Evolutionary conservation across 2,888 invertebrate species (phyloP).

Genomic region (Scaptomyza caliginosa): DNA sequence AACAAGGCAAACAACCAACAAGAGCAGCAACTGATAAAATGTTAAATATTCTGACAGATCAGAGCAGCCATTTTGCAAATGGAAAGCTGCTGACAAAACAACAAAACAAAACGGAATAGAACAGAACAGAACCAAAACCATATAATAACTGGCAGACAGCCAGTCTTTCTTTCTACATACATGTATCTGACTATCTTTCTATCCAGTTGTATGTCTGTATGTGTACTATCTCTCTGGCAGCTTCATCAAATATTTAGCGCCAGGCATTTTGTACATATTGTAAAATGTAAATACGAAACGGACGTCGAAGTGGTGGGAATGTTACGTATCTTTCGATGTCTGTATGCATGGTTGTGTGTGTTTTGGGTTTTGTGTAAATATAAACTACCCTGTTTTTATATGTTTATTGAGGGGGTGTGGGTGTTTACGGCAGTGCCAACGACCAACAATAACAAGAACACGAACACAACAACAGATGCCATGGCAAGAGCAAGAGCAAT

Average conservation of each 20-base stretch:
- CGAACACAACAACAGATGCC: constrained; percentile 31
- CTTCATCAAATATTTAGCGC: constrained; percentile 77
- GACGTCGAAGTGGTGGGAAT: constrained; percentile 49
- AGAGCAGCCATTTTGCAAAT: too few species aligned
- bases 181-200: constrained; percentile 22
- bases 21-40: constrained; percentile 45
- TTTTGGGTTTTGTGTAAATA: constrained; percentile 43
- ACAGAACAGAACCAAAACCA: neutral
- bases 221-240: constrained; percentile 47
- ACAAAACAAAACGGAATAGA: too few species aligned
- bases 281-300: constrained; percentile 61
- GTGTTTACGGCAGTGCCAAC: constrained; percentile 48
- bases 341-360: constrained; percentile 13
- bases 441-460: constrained; percentile 59
- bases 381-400: constrained; percentile 62
- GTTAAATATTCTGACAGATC: constrained; percentile 23
- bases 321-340: neutral
- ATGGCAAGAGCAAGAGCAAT: constrained; percentile 1
- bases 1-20: constrained; percentile 9
- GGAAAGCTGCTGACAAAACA: neutral
- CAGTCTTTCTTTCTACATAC: constrained; percentile 39
- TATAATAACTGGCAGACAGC: constrained; percentile 29
- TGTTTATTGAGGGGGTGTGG: constrained; percentile 30
- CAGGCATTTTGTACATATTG: constrained; percentile 60
- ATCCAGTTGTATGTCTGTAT: constrained; percentile 9